Evolutionary conservation across 2,888 invertebrate species (phyloP), one percentile per base, ranked within the genome.

Genomic region (Pheosia gnoma): DNA sequence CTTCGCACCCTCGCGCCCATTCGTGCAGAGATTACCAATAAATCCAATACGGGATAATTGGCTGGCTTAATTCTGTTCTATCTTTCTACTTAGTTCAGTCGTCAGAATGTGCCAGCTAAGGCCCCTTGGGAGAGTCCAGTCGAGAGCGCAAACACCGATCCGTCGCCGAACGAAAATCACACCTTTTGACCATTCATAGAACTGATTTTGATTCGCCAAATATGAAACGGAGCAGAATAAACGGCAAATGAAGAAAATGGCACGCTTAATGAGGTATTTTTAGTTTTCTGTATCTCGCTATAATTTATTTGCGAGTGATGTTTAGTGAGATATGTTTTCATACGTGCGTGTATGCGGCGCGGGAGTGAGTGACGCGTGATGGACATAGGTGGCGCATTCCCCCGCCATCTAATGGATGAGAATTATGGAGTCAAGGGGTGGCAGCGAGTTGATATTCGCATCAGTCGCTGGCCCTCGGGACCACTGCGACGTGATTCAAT

Each of bases 21-120:
- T 92, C 93, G 93, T 93, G 93, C 93, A 91, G 89, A 93, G 93
- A 93, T 93, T 93, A 93, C 93, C 93, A 93, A 93, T 93, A 93
- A 93, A 93, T 93, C 93, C 93, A 93, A 93, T 93, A 93, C 93
- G 93, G 93, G 93, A 93, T 93, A 93, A 93, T 93, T 93, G 93
- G 92, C 90, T 90, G 91, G 93, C 93, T 93, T 93, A 93, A 93
- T 93, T 93, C 92, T 92, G 90, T 93, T 90, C 93, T 93, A 93
- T 93, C 93, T 93, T 92, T 93, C 93, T 93, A 93, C 93, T 93
- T 93, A 92, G 91, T 93, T 91, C 92, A 93, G 93, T 93, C 92
- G 92, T 93, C 92, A 93, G 93, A 93, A 93, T 93, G 91, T 91
- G 93, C 93, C 90, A 87, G 93, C 90, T 93, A 87, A 89, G 92